Evolutionary conservation across 2,888 invertebrate genomes (phyloP), one percentile per base, ranked within the genome.

Genomic region (Pachydiplax longipennis): DNA sequence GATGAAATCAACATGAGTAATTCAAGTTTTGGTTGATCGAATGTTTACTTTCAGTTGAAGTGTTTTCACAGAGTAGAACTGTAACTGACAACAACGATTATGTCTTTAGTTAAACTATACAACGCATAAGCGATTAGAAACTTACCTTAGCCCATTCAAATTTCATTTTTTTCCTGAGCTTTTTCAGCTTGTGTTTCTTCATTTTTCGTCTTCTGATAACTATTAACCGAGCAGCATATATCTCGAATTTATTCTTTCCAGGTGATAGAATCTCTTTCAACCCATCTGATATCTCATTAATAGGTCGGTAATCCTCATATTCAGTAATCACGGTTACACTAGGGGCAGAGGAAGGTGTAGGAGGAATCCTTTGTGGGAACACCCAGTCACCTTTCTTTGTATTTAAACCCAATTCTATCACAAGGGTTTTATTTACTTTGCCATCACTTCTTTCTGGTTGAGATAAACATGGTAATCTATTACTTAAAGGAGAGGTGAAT

Each of bases 171-270:
- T 97, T 98, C 92, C 97, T 95, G 91, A 97, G 94, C 94, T 98
- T 98, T 93, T 94, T 96, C 82, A 97, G 94, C 93, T 98, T 97
- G 93, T 98, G 98, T 92, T 97, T 97, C 94, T 96, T 97, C 97
- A 98, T 98, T 94, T 98, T 98, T 90, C 96, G 95, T 90, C 96
- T 95, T 90, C 98, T 95, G 61, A 98, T 97, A 0, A 97, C 96
- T 92, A 98, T 96, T 91, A 98, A 94, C 90, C 97, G 94, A 0
- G 95, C 95, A 0, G 98, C 97, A 92, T 96, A 95, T 93, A 96
- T 97, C 93, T 96, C 96, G 13, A 91, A 65, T 13, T 87, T 90
- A 22, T 48, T 83, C 15, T 35, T 58, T n/a, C 58, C 90, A 22
- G 91, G 91, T 22, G 73, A 81, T 25, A 81, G 22, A 31, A 81